Evolutionary conservation across 2,888 invertebrate genomes (phyloP), one percentile per base, ranked within the genome.

Genomic region (Furcula furcula): DNA sequence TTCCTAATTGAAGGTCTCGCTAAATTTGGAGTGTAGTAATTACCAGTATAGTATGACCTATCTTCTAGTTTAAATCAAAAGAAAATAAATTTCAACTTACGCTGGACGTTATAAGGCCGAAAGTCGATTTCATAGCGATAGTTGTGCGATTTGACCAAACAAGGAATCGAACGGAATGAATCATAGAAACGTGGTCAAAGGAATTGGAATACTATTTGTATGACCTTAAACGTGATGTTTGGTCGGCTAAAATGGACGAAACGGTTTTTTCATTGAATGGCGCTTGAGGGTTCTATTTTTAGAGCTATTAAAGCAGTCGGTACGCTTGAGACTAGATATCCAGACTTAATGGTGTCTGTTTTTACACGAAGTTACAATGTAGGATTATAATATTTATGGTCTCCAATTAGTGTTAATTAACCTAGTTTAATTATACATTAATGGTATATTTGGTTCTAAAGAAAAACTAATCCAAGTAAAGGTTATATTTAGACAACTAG

Each of bases 91-190:
- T 29, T 53, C 51, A 32, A 14, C 26, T 36, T 40, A 29, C 15
- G 35, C 22, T 50, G 40, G 55, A n/a, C 7, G 19, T 1, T 25
- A 34, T 60, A 69, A 74, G 73, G 71, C 65, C 63, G 55, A 42
- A 36, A 59, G 37, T 57, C 55, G 52, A 53, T 61, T 62, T 52
- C 48, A 53, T 58, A 40, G 46, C 46, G 47, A 49, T 48, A 57
- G 54, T 46, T 48, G 59, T 67, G 66, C 59, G 64, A 72, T 76
- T 71, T 76, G 64, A 61, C 76, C 76, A 71, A 63, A 75, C 42
- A 73, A 59, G 76, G 71, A 55, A 41, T 55, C 45, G 57, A 39
- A 45, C 32, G 31, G 31, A 52, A 60, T 73, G 74, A 71, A 48
- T 73, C 73, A 73, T 64, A 54, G 46, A 36, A 36, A 29, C 25